Evolutionary conservation across 2,797 vertebrate species (phyloP).

Genomic region (Dallia pectoralis): DNA sequence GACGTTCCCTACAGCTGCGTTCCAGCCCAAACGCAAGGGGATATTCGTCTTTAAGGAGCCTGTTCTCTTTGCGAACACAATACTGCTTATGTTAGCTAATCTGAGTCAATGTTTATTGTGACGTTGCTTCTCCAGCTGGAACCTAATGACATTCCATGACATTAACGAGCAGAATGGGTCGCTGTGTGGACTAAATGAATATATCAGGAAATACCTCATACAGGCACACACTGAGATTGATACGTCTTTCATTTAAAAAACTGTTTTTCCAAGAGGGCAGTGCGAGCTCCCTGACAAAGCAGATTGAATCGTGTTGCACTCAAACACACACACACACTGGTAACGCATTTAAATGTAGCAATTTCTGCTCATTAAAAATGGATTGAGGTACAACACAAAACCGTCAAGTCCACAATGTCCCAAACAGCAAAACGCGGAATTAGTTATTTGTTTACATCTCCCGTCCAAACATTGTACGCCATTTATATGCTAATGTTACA

Average conservation of each 20-base stretch:
- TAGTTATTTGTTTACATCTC: conserved; percentile 22
- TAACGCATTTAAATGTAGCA: conserved; percentile 30
- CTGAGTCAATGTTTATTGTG: conserved; percentile 29
- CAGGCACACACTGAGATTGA: conserved; percentile 46
- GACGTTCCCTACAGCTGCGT: conserved; percentile 26
- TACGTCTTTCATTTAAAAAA: conserved; percentile 60
- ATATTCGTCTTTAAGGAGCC: conserved; percentile 29
- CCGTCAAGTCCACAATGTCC: neutral
- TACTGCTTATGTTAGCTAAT: conserved; percentile 39
- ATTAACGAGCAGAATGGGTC: conserved; percentile 52
- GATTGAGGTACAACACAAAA: conserved; percentile 17
- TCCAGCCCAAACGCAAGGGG: conserved; percentile 17
- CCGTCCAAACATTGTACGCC: conserved; percentile 12
- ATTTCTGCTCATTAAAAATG: conserved; percentile 22
- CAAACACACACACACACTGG: conserved; percentile 17
- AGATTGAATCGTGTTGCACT: conserved; percentile 29
- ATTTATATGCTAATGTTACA: conserved; percentile 25
- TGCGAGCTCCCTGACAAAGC: conserved; percentile 18
- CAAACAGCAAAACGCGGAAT: conserved; percentile 23
- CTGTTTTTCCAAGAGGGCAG: conserved; percentile 40
- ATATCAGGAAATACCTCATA: conserved; percentile 56
- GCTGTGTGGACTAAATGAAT: conserved; percentile 52
- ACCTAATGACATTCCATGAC: conserved; percentile 45
- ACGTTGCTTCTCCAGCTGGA: conserved; percentile 46
- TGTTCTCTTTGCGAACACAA: conserved; percentile 18